Evolutionary conservation across 1,140 invertebrate genomes (phyloP).

Genomic region (Achatina immaculata): DNA sequence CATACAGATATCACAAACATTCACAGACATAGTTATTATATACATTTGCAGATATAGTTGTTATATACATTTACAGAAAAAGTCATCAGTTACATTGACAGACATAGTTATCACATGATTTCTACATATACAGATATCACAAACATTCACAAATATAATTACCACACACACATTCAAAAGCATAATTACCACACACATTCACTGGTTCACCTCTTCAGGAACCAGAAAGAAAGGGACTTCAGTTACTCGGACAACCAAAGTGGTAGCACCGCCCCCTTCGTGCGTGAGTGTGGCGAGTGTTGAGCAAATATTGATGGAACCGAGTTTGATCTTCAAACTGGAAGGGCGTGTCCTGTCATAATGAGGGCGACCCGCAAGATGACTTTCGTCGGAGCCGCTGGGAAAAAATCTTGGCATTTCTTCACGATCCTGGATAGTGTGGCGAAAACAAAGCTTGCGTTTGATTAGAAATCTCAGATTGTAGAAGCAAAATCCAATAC

Average conservation of each 20-base stretch:
- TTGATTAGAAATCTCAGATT: conserved; percentile 15
- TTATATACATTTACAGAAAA: no score
- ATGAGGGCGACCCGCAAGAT: neutral
- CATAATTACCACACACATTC: no score
- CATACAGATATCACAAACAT: neutral
- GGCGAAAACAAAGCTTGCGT: conserved; percentile 1
- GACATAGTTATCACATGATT: no score
- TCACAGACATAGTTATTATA: neutral
- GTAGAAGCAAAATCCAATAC: neutral
- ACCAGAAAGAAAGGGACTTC: no score
- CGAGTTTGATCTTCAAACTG: conserved; percentile 13
- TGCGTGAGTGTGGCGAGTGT: neutral
- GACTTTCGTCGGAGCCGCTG: neutral
- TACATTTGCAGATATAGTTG: no score
- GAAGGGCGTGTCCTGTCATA: conserved; percentile 10
- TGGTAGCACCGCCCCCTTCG: neutral
- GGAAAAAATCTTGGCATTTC: neutral
- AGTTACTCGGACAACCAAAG: neutral
- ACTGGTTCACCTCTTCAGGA: no score
- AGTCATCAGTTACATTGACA: no score
- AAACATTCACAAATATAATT: no score
- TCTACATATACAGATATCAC: no score
- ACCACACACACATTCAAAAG: no score
- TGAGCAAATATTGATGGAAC: conserved; percentile 5
- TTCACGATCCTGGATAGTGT: neutral